Base-by-base conservation (phyloP, 2,797 vertebrate species). In the Phoeniculus purpureus region DNA sequence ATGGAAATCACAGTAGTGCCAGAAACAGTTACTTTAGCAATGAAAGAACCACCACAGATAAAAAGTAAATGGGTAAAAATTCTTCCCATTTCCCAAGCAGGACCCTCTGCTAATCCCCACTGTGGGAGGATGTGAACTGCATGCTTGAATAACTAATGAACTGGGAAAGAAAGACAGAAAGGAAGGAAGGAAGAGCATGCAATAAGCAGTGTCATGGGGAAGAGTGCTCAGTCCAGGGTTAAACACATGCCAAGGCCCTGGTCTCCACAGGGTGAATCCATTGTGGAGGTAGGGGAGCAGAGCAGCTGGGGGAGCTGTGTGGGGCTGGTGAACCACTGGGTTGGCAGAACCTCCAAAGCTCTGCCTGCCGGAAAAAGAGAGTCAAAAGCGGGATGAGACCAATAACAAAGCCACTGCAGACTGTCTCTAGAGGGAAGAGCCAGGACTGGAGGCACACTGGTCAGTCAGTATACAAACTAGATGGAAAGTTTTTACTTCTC, bases 101-200 rank as follows among this genome's bases (percentile, higher is more conserved):
- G 86, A 93, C 67, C 77, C 92, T 92, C 59, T 0, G 1, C 75
- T 94, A 94, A 89, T 94, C 61, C 79, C 75, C 84, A 87, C 90
- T 80, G 86, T 64, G 93, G 88, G 86, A 96, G 84, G 93, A 92
- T 77, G 78, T 94, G 92, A 94, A 94, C 68, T 87, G 84, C 74
- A 80, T 77, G 78, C 88, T 81, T 90, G 84, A 93, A 92, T 90
- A 90, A 95, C 89, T 77, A 90, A 90, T 15, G 4, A 87, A 61
- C 68, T n/a, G 84, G n/a, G 59, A 80, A 90, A 90, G 55, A 82
- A 90, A 84, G 78, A 73, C 32, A 37, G 37, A 12, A 37, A 12
- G 37, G 37, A 37, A 37, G 37, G 80, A 90, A 90, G 55, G 81
- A 90, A 86, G 78, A 74, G 34, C 22, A 80, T 34, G 32, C 10